Percentiles rank a stretch among this genome's conserved stretches.
Evolutionary conservation across 2,797 vertebrate species (phyloP).

Genomic region (Zalophus californianus): DNA sequence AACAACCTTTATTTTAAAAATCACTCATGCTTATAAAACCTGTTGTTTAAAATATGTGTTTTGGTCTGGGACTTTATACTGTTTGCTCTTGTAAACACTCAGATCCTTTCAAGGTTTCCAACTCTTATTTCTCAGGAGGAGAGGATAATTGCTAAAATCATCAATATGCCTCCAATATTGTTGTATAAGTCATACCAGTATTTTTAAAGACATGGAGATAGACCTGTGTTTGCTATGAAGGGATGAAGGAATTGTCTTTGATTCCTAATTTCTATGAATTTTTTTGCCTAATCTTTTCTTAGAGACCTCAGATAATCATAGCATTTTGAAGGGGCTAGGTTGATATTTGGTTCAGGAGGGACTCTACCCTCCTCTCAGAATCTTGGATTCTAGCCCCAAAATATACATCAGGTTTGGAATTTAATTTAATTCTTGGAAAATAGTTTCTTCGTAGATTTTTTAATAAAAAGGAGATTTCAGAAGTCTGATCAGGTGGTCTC

Average conservation of each 20-base stretch:
- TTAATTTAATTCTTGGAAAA: conserved; percentile 63
- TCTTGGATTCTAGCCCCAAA: conserved; percentile 59
- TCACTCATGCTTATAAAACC: neutral
- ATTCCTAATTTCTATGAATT: neutral
- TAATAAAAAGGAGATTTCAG: conserved; percentile 64
- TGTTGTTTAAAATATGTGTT: neutral
- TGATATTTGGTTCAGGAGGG: conserved; percentile 24
- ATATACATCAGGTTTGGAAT: conserved; percentile 48
- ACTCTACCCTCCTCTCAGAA: neutral
- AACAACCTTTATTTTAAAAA: conserved; percentile 35
- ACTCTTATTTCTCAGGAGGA: neutral
- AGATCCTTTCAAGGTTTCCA: neutral
- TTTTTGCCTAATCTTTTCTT: neutral
- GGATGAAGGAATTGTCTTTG: neutral
- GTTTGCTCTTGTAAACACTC: neutral
- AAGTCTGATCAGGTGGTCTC: conserved; percentile 22
- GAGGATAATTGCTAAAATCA: neutral
- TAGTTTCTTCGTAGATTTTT: conserved; percentile 51
- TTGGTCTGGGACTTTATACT: neutral
- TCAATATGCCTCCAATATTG: neutral
- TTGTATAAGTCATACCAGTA: neutral
- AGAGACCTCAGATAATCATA: neutral
- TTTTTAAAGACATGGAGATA: conserved; percentile 8
- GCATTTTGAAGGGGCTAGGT: neutral
- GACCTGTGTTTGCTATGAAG: neutral